These are phyloP conservation scores for Orthosia gothica DNA, from an alignment of 2,888 invertebrate genomes.

Conservation along the genomic window DNA sequence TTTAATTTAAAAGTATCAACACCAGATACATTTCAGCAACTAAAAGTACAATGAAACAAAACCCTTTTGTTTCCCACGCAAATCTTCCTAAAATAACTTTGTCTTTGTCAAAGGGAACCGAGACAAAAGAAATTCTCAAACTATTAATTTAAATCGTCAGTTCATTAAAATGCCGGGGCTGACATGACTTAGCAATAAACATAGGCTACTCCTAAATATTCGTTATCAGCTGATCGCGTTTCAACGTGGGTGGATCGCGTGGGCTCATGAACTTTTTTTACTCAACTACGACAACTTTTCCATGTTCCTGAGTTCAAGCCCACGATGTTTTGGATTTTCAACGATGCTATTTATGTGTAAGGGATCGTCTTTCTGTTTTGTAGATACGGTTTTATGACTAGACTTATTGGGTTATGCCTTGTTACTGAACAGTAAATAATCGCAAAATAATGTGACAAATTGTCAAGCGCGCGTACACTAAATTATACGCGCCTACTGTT, in stretches of 20 bases:
- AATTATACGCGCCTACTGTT: no score
- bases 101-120: no score
- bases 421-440: no score
- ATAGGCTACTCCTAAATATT: conserved; percentile 42
- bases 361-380: background rate
- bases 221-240: conserved; percentile 29
- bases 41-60: no score
- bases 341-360: background rate
- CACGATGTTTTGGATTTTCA: background rate
- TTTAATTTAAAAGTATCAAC: no score
- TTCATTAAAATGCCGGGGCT: conserved; percentile 55
- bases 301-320: background rate
- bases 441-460: no score
- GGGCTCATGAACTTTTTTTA: conserved; percentile 4
- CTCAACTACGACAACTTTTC: conserved; percentile 26
- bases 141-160: conserved; percentile 34
- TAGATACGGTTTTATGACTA: background rate
- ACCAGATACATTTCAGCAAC: no score
- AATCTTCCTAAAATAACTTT: no score
- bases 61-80: no score
- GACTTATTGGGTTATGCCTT: no score
- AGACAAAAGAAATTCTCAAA: conserved; percentile 8
- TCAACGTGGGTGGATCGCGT: conserved; percentile 18
- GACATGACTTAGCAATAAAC: conserved; percentile 47
- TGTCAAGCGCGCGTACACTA: no score